phyloP scores from a whole-genome alignment of 2,888 invertebrate genomes.

The Ramazzottius varieornatus region DNA sequence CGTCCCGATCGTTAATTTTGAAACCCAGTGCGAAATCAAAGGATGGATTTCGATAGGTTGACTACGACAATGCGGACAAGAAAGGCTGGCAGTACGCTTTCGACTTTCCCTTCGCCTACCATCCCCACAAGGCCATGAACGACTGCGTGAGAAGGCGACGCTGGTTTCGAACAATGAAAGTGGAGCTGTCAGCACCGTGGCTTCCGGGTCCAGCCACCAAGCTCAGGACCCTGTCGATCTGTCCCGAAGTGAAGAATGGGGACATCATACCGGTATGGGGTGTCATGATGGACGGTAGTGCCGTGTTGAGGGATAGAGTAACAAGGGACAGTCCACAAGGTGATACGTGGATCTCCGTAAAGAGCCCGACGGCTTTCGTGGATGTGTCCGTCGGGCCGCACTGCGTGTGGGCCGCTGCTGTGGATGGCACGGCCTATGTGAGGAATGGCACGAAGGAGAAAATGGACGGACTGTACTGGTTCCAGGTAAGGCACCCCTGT shows the following conservation, averaged over 20 bases:
- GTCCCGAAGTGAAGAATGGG: not conserved
- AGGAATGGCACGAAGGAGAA: not conserved
- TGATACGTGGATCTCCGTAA: not conserved
- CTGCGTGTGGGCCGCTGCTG: not conserved
- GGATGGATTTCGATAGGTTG: too few relatives aligned
- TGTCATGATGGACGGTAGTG: not conserved
- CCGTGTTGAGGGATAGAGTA: not conserved
- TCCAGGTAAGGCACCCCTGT: not conserved
- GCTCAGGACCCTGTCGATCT: not conserved
- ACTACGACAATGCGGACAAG: slow-evolving; percentile 58
- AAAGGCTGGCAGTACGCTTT: slow-evolving; percentile 88
- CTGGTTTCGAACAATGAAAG: slow-evolving; percentile 10
- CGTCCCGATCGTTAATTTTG: too few relatives aligned
- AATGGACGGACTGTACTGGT: not conserved
- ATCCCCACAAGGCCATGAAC: slow-evolving; percentile 8
- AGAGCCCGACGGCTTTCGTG: not conserved
- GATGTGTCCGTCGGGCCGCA: not conserved
- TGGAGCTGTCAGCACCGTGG: not conserved
- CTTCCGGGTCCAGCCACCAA: not conserved
- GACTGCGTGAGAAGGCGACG: slow-evolving; percentile 10
- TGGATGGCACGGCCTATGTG: not conserved
- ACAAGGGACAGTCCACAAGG: not conserved
- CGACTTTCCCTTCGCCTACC: slow-evolving; percentile 39
- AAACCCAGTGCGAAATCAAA: too few relatives aligned
- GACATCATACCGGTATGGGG: not conserved